phyloP scores from a whole-genome alignment of 1,140 invertebrate genomes.

The Amphibalanus amphitrite region DNA sequence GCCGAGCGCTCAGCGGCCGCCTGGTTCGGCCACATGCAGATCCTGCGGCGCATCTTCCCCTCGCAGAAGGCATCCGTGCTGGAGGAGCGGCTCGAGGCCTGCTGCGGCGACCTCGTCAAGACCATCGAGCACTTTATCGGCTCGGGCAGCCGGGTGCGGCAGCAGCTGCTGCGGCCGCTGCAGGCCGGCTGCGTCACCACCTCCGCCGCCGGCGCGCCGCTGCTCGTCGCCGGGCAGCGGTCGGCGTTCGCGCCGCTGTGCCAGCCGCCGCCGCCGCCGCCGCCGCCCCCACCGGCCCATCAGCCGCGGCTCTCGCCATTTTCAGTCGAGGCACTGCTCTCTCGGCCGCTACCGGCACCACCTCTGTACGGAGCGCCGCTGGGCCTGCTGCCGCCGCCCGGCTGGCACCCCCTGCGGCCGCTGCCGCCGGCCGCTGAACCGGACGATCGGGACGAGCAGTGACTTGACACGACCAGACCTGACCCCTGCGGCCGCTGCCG shows the following conservation, averaged over 20 bases:
- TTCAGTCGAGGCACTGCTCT: not conserved
- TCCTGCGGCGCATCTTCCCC: constrained; percentile 67
- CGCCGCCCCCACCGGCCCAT: not conserved
- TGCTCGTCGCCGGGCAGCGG: not conserved
- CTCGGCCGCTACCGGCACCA: not conserved
- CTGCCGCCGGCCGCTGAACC: not conserved
- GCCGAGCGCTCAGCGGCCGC: not conserved
- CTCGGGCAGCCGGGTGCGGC: constrained; percentile 3
- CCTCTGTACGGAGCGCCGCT: not conserved
- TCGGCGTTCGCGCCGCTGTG: not conserved
- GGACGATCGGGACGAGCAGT: not conserved
- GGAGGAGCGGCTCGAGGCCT: constrained; percentile 65
- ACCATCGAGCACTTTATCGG: constrained; percentile 45
- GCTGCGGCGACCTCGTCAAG: constrained; percentile 66
- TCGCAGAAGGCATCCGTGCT: constrained; percentile 63
- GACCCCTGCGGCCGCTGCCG: no score
- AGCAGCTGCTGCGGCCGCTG: not conserved
- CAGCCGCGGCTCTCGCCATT: not conserved
- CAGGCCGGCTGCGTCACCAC: not conserved
- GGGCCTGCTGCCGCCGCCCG: not conserved
- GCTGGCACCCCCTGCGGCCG: not conserved
- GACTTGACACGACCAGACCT: not conserved
- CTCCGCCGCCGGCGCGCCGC: no score
- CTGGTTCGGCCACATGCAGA: constrained; percentile 38
- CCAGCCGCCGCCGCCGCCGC: not conserved